Evolutionary conservation across 2,797 vertebrate genomes (phyloP).

Genomic region (Picus viridis): DNA sequence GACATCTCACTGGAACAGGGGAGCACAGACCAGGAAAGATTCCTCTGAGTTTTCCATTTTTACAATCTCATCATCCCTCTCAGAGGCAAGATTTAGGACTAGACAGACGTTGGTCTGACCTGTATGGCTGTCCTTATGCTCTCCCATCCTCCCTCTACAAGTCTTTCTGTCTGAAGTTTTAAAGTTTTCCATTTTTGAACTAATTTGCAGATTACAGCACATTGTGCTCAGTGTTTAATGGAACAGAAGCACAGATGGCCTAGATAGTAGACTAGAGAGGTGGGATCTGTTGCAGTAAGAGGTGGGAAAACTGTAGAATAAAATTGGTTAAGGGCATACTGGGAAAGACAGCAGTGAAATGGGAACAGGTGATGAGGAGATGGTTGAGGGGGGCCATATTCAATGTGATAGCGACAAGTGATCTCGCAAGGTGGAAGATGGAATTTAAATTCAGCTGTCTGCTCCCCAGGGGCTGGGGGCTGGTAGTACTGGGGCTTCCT

Average conservation of each 20-base stretch:
- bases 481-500: fast-evolving
- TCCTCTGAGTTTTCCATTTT: constrained; percentile 4
- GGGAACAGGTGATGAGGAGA: constrained; percentile 14
- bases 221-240: constrained; percentile 17
- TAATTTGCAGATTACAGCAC: constrained; percentile 56
- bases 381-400: not conserved
- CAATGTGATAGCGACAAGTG: not conserved
- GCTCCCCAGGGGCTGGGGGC: not conserved
- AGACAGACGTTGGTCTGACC: constrained; percentile 30
- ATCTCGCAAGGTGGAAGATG: not conserved
- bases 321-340: constrained; percentile 7
- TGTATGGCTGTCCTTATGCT: constrained; percentile 30
- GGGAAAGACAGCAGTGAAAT: constrained; percentile 34
- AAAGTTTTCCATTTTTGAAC: constrained; percentile 38
- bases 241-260: constrained; percentile 61
- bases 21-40: not conserved
- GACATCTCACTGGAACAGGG: not conserved
- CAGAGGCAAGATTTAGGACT: constrained; percentile 5
- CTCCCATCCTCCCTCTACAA: not conserved
- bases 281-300: constrained; percentile 52
- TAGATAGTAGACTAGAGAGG: constrained; percentile 56
- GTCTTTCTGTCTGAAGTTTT: constrained; percentile 30
- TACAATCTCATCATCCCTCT: not conserved
- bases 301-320: constrained; percentile 50
- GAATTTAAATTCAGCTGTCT: not conserved